Base-by-base conservation (phyloP, 1,140 invertebrate genomes). In the Microplitis mediator region DNA sequence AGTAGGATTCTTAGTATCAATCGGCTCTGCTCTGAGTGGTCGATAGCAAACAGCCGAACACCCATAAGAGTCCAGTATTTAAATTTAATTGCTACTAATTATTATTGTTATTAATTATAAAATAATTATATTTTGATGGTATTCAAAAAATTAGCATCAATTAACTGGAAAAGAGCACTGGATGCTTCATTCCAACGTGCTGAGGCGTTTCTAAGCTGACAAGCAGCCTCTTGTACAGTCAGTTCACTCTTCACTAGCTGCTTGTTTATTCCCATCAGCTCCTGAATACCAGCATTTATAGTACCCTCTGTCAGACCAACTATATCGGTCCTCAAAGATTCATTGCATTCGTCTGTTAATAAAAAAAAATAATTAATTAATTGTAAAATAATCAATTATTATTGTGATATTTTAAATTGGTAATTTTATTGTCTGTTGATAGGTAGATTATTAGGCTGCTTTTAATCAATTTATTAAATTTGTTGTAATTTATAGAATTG, bases 171-270 rank as follows among this genome's bases (percentile, higher is more conserved):
- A 65, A 85, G 73, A 54, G 76, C 73, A 68, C 79, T 79, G 31
- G 80, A 82, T 32, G 80, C 72, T 61, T 84, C 79, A 54, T 72
- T 79, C 58, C 80, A 79, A 71, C 77, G 78, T 69, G 71, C 77
- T 13, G 81, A 80, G 4, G 83, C 81, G 71, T 76, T 77, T 73
- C 82, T 80, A 31, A 86, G 74, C 75, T 87, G 85, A 69, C 77
- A 82, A 13, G 80, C 82, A 67, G 84, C 83, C 70, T 87, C 85
- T 79, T 87, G 86, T 62, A 87, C 75, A 13, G 81, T 78, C 31
- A 86, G 68, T 79, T 87, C 85, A 72, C 82, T 87, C 74, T 79
- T 84, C n/a, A 87, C 68, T 63, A 87, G 74, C 74, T 87, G 84
- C 68, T 78, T 79, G 75, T 87, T 86, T n/a, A 84, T 78, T 52